Percentiles rank a stretch among this genome's conserved stretches.
Conservation (phyloP, 2,113 vertebrate species). For the Polyodon spathula region DNA sequence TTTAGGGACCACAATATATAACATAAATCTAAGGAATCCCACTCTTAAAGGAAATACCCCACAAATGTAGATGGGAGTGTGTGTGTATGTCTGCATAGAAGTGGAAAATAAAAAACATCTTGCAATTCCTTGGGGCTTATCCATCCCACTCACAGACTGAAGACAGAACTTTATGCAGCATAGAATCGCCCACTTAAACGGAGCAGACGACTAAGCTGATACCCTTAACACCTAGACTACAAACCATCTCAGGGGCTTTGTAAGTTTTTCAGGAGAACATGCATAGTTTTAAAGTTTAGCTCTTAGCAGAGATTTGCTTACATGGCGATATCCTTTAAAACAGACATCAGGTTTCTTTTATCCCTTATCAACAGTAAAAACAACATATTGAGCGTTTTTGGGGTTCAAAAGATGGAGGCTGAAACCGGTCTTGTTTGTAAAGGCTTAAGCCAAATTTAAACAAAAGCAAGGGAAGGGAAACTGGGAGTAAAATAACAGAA, state of each 20-base stretch:
- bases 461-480: too few relatives aligned
- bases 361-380: too few relatives aligned
- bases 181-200: conserved; percentile 35
- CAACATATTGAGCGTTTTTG: too few relatives aligned
- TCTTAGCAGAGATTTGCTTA: not conserved
- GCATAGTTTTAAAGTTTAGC: not conserved
- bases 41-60: not conserved
- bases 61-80: not conserved
- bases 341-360: too few relatives aligned
- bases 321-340: not conserved
- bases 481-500: too few relatives aligned
- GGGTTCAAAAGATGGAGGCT: too few relatives aligned
- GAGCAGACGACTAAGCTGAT: conserved; percentile 15
- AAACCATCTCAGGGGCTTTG: conserved; percentile 28
- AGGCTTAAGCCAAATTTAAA: too few relatives aligned
- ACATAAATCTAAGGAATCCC: too few relatives aligned
- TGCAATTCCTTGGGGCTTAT: not conserved
- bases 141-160: conserved; percentile 21
- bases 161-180: conserved; percentile 30
- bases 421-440: too few relatives aligned
- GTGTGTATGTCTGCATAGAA: not conserved
- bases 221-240: conserved; percentile 29
- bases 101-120: not conserved
- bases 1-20: too few relatives aligned
- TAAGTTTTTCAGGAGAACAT: conserved; percentile 2